Percentiles rank a stretch among this genome's conserved stretches.
Evolutionary conservation across 2,113 vertebrate genomes (phyloP).

Genomic region (Chaetops frenatus): DNA sequence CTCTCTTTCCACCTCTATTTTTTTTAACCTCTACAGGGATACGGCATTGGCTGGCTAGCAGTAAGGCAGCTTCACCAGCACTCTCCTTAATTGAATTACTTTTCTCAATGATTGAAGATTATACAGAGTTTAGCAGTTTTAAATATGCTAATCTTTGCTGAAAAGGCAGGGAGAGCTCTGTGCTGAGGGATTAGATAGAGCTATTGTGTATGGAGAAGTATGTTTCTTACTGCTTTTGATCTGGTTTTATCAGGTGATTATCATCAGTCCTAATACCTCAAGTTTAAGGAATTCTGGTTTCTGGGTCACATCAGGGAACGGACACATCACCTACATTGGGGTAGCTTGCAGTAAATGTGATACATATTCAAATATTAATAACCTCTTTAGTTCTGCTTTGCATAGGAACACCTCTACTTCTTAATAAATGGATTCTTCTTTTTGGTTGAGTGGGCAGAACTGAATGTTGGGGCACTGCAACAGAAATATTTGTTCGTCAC

Average conservation of each 20-base stretch:
- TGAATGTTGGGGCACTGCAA: not conserved
- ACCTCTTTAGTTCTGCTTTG: not conserved
- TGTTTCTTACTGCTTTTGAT: not conserved
- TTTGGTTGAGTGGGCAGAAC: not conserved
- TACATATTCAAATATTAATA: not conserved
- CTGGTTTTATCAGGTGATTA: not conserved
- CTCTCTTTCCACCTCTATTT: not conserved
- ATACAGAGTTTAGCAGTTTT: slow-evolving; percentile 40
- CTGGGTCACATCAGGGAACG: not conserved
- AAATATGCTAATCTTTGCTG: slow-evolving; percentile 48
- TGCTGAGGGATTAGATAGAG: slow-evolving; percentile 24
- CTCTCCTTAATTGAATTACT: slow-evolving; percentile 58
- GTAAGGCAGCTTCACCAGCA: not conserved
- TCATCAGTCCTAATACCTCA: not conserved
- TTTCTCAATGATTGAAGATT: slow-evolving; percentile 39
- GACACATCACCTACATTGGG: not conserved
- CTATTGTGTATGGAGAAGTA: not conserved
- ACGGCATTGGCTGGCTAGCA: not conserved
- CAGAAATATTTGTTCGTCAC: not conserved
- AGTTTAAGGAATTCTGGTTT: not conserved
- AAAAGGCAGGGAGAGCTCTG: slow-evolving; percentile 26
- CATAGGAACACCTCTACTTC: not conserved
- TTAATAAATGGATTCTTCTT: not conserved
- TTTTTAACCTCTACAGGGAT: not conserved
- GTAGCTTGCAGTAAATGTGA: not conserved